Evolutionary conservation across 2,113 vertebrate species (phyloP).

Genomic region (Ascaphus truei): DNA sequence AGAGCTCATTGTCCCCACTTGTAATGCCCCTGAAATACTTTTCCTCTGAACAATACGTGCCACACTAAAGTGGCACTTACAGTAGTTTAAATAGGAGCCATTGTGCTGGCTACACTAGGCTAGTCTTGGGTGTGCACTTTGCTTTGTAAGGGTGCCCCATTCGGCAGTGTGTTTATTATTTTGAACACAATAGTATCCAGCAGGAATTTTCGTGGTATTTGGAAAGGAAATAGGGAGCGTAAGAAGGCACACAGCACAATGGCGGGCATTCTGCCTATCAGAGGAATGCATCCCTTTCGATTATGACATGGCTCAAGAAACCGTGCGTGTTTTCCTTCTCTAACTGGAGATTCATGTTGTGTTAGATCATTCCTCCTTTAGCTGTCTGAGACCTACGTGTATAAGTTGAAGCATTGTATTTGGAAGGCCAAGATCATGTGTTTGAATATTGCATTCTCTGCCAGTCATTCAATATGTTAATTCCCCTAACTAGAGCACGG

Average conservation of each 20-base stretch:
- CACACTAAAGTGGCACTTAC: no score
- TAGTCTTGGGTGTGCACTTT: neutral
- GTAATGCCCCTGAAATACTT: no score
- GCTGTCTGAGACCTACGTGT: no score
- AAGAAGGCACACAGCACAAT: constrained; percentile 7
- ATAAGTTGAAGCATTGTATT: neutral
- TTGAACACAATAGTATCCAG: neutral
- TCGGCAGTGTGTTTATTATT: neutral
- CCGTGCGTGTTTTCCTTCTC: neutral
- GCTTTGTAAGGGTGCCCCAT: neutral
- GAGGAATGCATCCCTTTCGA: neutral
- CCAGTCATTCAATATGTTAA: neutral
- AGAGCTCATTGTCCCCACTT: no score
- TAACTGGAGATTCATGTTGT: neutral
- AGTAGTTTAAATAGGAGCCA: no score
- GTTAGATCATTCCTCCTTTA: neutral
- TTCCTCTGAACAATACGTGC: no score
- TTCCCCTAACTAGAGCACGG: no score
- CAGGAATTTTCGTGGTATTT: constrained; percentile 25
- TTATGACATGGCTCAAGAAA: neutral
- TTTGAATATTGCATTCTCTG: neutral
- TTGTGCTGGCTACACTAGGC: neutral
- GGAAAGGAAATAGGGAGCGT: neutral
- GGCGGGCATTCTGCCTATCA: constrained; percentile 1
- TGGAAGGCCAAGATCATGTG: neutral